Evolutionary conservation across 2,797 vertebrate genomes (phyloP).

Genomic region (Esox masquinongy): DNA sequence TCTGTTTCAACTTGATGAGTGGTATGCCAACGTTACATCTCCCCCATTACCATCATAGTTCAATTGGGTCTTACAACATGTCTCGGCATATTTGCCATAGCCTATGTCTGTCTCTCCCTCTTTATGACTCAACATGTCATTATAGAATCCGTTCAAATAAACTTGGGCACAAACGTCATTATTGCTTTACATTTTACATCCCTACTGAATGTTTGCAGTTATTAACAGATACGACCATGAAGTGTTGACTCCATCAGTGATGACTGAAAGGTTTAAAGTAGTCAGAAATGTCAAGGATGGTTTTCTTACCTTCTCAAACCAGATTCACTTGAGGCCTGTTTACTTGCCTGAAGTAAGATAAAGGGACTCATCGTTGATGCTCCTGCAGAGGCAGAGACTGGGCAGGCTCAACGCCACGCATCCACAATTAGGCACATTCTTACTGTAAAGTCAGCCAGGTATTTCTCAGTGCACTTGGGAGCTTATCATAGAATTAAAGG

Average conservation of each 20-base stretch:
- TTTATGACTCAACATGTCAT: not conserved
- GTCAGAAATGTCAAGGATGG: not conserved
- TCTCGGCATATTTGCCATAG: not conserved
- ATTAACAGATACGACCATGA: not conserved
- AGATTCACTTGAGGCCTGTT: not conserved
- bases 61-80: not conserved
- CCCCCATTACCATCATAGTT: not conserved
- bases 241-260: not conserved
- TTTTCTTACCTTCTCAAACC: not conserved
- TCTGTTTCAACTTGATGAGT: not conserved
- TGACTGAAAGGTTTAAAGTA: not conserved
- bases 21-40: not conserved
- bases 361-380: not conserved
- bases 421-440: too few species aligned
- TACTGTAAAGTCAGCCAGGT: too few species aligned
- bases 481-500: too few species aligned
- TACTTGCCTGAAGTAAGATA: not conserved
- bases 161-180: not conserved
- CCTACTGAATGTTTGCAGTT: not conserved
- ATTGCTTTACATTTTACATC: not conserved
- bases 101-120: not conserved
- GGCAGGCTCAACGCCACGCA: too few species aligned
- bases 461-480: too few species aligned
- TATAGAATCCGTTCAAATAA: not conserved
- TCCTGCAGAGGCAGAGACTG: too few species aligned